These are phyloP conservation scores for Drosophila meridionalis DNA, from an alignment of 2,888 invertebrate species.

Conservation along the genomic window DNA sequence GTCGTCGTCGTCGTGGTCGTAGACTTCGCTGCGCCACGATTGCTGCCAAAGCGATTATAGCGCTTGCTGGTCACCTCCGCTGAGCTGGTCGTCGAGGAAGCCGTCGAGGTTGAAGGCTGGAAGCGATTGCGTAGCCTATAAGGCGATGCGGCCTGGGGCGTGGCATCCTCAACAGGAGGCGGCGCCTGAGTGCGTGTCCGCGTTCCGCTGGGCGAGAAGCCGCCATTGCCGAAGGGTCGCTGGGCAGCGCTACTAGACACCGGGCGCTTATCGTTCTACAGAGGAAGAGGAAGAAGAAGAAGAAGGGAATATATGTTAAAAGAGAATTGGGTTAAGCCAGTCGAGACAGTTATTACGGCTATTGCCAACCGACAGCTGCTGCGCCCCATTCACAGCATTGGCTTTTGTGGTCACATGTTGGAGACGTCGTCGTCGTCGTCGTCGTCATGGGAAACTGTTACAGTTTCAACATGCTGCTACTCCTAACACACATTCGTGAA, in stretches of 20 bases:
- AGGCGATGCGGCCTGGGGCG: conserved; percentile 68
- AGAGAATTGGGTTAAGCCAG: not conserved
- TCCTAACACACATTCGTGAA: conserved; percentile 11
- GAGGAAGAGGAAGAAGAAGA: not conserved
- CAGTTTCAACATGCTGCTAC: conserved; percentile 61
- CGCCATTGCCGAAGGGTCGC: conserved; percentile 73
- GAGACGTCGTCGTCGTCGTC: conserved; percentile 56
- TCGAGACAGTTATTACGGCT: conserved; percentile 34
- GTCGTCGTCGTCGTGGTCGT: conserved; percentile 42
- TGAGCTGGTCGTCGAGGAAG: conserved; percentile 56
- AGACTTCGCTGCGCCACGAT: conserved; percentile 35
- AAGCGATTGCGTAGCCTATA: conserved; percentile 83
- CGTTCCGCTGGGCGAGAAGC: conserved; percentile 70
- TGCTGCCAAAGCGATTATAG: conserved; percentile 79
- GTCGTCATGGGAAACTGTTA: conserved; percentile 78
- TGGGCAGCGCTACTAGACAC: conserved; percentile 50
- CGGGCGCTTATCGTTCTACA: conserved; percentile 71
- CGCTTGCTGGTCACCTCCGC: conserved; percentile 74
- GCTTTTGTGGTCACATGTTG: conserved; percentile 64
- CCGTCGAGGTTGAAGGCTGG: conserved; percentile 70
- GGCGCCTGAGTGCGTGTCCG: conserved; percentile 74
- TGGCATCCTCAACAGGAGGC: conserved; percentile 40
- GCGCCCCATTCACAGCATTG: conserved; percentile 59
- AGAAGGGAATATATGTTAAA: not conserved
- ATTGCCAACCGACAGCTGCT: conserved; percentile 37